phyloP scores from a whole-genome alignment of 2,797 vertebrate genomes.

The Poeciliopsis infans region DNA sequence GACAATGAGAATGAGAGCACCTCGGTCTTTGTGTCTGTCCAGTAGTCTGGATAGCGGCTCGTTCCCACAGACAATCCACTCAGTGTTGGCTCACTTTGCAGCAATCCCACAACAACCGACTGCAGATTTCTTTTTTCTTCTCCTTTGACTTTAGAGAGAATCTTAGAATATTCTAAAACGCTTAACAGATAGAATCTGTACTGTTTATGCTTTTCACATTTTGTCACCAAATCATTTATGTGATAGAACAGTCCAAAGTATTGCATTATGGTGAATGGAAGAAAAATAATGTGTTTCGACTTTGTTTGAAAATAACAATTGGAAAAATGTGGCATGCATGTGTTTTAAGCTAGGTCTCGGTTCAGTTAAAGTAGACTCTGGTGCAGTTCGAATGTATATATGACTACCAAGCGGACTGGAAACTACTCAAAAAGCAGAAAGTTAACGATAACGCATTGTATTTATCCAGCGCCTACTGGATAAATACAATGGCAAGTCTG shows the following conservation, averaged over 20 bases:
- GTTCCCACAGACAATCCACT: slow-evolving; percentile 66
- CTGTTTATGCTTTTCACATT: not conserved
- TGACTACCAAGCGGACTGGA: no score
- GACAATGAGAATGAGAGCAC: slow-evolving; percentile 71
- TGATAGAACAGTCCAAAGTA: not conserved
- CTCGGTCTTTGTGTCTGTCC: slow-evolving; percentile 64
- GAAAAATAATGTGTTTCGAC: not conserved
- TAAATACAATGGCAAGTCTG: no score
- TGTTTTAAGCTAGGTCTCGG: not conserved
- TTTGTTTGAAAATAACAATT: not conserved
- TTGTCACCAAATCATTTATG: not conserved
- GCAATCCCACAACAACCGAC: slow-evolving; percentile 44
- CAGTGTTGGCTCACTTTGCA: slow-evolving; percentile 65
- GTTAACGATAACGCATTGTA: no score
- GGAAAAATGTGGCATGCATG: not conserved
- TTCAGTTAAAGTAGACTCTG: no score
- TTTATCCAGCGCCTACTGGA: no score
- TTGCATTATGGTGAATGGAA: not conserved
- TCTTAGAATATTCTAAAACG: slow-evolving; percentile 6
- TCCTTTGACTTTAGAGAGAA: slow-evolving; percentile 16
- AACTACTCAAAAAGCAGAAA: no score
- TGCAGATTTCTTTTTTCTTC: slow-evolving; percentile 25
- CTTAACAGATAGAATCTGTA: not conserved
- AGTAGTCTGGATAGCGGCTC: slow-evolving; percentile 59
- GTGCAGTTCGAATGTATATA: no score